Evolutionary conservation across 2,888 invertebrate species (phyloP).

Genomic region (Eristalinus sepulchralis): DNA sequence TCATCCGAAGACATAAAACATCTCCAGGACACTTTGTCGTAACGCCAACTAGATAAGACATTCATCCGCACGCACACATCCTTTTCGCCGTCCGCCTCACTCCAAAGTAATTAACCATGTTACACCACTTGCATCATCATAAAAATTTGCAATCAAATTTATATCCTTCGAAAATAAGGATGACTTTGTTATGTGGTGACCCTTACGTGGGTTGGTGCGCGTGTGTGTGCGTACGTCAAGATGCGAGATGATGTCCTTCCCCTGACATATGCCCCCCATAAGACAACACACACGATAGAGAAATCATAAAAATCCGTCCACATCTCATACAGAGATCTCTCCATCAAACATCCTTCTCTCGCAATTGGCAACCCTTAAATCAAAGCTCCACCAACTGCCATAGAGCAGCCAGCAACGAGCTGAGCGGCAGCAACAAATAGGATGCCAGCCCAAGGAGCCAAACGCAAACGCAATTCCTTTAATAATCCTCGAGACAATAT

Average conservation of each 20-base stretch:
- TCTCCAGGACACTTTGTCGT: slow-evolving; percentile 24
- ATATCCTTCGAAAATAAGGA: slow-evolving; percentile 68
- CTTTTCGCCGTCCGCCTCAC: slow-evolving; percentile 34
- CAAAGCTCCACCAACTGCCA: slow-evolving; percentile 73
- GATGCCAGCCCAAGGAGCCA: slow-evolving; percentile 3
- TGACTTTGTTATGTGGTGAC: slow-evolving; percentile 61
- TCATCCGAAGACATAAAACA: slow-evolving; percentile 38
- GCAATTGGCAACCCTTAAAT: slow-evolving; percentile 78
- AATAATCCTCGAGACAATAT: slow-evolving; percentile 80
- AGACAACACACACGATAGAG: slow-evolving; percentile 36
- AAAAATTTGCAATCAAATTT: slow-evolving; percentile 71
- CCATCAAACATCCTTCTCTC: slow-evolving; percentile 62
- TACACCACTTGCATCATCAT: slow-evolving; percentile 69
- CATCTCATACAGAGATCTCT: slow-evolving; percentile 32
- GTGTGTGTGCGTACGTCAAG: slow-evolving; percentile 14
- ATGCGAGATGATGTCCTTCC: slow-evolving; percentile 39
- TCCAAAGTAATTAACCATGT: slow-evolving; percentile 67
- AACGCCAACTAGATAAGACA: slow-evolving; percentile 33
- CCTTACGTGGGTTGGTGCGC: slow-evolving; percentile 25
- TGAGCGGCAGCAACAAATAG: slow-evolving; percentile 4
- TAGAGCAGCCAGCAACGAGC: slow-evolving; percentile 19
- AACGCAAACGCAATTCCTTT: slow-evolving; percentile 77
- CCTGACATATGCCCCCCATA: slow-evolving; percentile 49
- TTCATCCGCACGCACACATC: slow-evolving; percentile 40
- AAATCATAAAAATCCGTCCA: slow-evolving; percentile 58